Conservation (phyloP, 2,888 invertebrate genomes). For the Idaea dimidiata region DNA sequence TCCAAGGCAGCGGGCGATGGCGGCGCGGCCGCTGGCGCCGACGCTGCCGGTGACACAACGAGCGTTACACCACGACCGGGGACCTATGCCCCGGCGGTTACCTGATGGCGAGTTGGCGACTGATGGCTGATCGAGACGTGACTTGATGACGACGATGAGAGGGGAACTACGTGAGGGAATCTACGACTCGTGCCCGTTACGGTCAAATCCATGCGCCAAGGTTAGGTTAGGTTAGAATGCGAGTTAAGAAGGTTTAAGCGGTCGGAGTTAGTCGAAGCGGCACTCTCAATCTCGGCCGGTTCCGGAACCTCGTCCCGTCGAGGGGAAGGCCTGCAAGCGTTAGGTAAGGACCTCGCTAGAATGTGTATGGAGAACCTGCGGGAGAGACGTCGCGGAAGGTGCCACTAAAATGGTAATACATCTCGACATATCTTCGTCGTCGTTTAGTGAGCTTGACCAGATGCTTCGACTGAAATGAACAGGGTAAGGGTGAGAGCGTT, state of each 20-base stretch:
- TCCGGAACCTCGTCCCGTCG: not conserved
- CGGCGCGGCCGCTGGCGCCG: constrained; percentile 33
- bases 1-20: constrained; percentile 53
- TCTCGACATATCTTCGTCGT: constrained; percentile 50
- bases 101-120: not conserved
- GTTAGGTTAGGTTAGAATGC: not conserved
- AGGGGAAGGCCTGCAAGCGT: constrained; percentile 23
- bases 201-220: too few relatives aligned
- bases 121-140: not conserved
- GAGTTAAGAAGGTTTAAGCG: not conserved
- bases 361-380: constrained; percentile 66
- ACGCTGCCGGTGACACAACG: constrained; percentile 28
- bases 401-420: constrained; percentile 57
- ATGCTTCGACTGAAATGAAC: constrained; percentile 79
- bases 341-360: constrained; percentile 52
- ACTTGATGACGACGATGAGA: not conserved
- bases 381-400: constrained; percentile 46
- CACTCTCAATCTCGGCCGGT: constrained; percentile 49
- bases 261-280: constrained; percentile 59
- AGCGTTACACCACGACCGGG: constrained; percentile 30
- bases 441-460: constrained; percentile 76
- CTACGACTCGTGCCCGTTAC: not conserved
- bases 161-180: not conserved
- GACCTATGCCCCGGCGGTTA: not conserved
- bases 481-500: constrained; percentile 32